Base-by-base conservation (phyloP, 2,888 invertebrate genomes). In the Caenorhabditis panamensis region DNA sequence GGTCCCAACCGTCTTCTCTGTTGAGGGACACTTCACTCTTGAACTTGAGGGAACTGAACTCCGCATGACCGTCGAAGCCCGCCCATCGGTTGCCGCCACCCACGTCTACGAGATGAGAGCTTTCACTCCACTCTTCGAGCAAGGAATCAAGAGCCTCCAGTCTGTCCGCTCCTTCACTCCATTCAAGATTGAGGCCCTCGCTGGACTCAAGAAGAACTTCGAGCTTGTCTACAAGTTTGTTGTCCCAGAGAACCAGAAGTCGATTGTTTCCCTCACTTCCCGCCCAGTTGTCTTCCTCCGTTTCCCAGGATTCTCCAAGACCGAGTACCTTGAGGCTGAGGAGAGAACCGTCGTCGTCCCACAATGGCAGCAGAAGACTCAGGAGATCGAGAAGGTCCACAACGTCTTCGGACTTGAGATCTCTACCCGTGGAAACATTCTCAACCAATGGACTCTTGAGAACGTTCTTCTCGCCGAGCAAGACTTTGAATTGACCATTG, bases 81-180 rank as follows among this genome's bases (percentile, higher is more conserved):
- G 77, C 56, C 83, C 87, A 66, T 79, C 82, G 2, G 16, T 86
- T 54, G 84, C 82, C 54, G 24, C 84, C 54, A 85, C 84, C 49
- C 85, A 86, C 67, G 59, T 84, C 49, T 72, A 68, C 64, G 72
- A 82, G 44, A 77, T 82, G 82, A 69, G 82, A 58, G 59, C 83
- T 44, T 85, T 85, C 82, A 83, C 83, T 22, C 89, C 89, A 36
- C 37, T 86, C 49, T 78, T 85, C 76, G 82, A 81, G 75, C 77
- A 79, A 63, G 90, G 90, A 68, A 73, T 88, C 67, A 84, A 87
- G 78, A 75, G 83, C 20, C 58, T 86, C 41, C 85, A 81, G 61
- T 76, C 84, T 26, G 63, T 80, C 73, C 82, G 85, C 28, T 67
- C 79, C 24, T 76, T 67, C 64, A 71, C 81, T 11, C 90, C 90